A percentile compares a stretch with the other conserved stretches of the same genome.
Evolutionary conservation across 2,113 vertebrate genomes (phyloP).

Genomic region (Pseudolaguvia tuberculata): DNA sequence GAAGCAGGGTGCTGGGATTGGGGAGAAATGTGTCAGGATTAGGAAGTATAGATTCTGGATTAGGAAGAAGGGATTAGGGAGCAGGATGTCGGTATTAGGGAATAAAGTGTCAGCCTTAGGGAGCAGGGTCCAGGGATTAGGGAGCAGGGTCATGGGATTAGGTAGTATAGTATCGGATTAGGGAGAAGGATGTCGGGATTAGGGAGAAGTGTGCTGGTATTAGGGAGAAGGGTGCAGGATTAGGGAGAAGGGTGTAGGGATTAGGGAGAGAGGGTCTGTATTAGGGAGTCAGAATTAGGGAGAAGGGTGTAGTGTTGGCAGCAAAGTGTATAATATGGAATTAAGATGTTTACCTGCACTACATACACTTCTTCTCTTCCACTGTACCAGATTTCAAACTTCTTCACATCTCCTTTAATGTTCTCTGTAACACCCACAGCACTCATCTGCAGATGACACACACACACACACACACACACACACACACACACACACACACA

Average conservation of each 20-base stretch:
- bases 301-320: too few relatives aligned
- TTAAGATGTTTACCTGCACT: conserved; percentile 74
- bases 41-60: background rate
- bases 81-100: too few relatives aligned
- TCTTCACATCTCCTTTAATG: conserved; percentile 89
- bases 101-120: too few relatives aligned
- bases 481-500: too few relatives aligned
- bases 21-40: background rate
- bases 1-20: background rate
- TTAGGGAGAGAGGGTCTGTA: too few relatives aligned
- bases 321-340: background rate
- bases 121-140: background rate
- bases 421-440: conserved; percentile 89
- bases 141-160: background rate
- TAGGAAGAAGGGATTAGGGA: too few relatives aligned
- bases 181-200: background rate
- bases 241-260: background rate
- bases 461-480: conserved; percentile 1
- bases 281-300: background rate
- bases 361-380: conserved; percentile 89
- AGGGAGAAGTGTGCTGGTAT: background rate
- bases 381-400: conserved; percentile 95
- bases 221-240: background rate
- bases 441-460: conserved; percentile 75
- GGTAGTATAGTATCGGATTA: background rate